Evolutionary conservation across 2,888 invertebrate species (phyloP), one percentile per base, ranked within the genome.

Genomic region (Acanthococcus lagerstroemiae): DNA sequence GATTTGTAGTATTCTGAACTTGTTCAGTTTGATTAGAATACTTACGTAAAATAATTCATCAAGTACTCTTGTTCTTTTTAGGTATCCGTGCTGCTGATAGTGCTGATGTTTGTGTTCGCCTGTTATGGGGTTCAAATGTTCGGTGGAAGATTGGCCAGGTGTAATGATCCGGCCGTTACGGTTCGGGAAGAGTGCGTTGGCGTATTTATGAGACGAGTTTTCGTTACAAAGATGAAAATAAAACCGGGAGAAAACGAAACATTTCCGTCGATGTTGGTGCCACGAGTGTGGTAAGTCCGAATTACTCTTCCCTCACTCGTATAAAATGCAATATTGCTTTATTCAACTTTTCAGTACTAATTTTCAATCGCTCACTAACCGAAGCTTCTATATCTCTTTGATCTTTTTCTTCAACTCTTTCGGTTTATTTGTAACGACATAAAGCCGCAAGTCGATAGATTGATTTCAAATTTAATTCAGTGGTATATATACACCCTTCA

Each of bases 101-200:
- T 99, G 30, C 80, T 99, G 71, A 96, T 99, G 92, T 99, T 99
- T 77, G 93, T 99, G 25, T 99, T 99, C 77, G 99, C 99, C 55
- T 95, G 94, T 74, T 99, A 96, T 74, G 99, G 99, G 0, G 96
- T 99, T 0, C 99, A 99, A 75, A 80, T 97, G 60, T 96, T 96
- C 74, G 99, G 99, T 1, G 99, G 99, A 67, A 84, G 91, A 74
- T 79, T 99, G 73, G 96, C 96, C 0, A 83, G 95, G 25, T 96
- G 99, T 76, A 99, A 99, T 77, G 99, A 99, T 78, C 95, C 92
- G 0, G 88, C 85, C 0, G 90, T 97, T 70, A 77, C 80, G 0
- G 80, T 81, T 26, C 82, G 96, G 69, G 88, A 88, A 73, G 85
- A 95, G 71, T 95, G 95, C 76, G 90, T 91, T 4, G 99, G 99